phyloP scores from a whole-genome alignment of 1,140 invertebrate species.

The Oncopeltus fasciatus region DNA sequence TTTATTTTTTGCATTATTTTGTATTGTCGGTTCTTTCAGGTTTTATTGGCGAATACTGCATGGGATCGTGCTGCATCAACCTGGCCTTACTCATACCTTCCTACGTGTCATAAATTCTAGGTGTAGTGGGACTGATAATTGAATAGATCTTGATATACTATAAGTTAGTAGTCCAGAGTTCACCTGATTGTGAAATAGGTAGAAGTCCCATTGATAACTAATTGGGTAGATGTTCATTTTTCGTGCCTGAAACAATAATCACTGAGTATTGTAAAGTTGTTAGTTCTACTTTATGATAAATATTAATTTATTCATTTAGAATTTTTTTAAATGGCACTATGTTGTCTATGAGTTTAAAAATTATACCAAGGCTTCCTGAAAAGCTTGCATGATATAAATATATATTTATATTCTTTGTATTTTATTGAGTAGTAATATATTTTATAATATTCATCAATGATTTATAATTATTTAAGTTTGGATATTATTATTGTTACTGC shows the following conservation, averaged over 20 bases:
- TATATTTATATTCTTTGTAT: background rate
- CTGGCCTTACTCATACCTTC: background rate
- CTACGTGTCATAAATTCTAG: background rate
- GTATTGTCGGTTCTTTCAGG: too few relatives aligned
- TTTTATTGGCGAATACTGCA: background rate
- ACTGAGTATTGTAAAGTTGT: background rate
- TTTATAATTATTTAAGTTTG: background rate
- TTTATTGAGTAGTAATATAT: background rate
- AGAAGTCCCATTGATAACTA: background rate
- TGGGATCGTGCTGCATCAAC: background rate
- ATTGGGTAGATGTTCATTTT: background rate
- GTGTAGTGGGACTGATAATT: background rate
- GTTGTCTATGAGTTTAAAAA: too few relatives aligned
- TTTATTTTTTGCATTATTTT: too few relatives aligned
- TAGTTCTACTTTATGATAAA: background rate
- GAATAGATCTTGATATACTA: background rate
- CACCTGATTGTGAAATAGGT: background rate
- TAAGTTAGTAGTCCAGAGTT: background rate
- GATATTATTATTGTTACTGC: background rate
- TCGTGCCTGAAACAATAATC: background rate
- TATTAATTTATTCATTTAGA: background rate
- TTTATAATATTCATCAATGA: too few relatives aligned
- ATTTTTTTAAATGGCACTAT: background rate
- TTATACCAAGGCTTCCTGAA: background rate
- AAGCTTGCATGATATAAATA: background rate